Base-by-base conservation (phyloP, 2,113 vertebrate genomes). In the Pogona vitticeps region DNA sequence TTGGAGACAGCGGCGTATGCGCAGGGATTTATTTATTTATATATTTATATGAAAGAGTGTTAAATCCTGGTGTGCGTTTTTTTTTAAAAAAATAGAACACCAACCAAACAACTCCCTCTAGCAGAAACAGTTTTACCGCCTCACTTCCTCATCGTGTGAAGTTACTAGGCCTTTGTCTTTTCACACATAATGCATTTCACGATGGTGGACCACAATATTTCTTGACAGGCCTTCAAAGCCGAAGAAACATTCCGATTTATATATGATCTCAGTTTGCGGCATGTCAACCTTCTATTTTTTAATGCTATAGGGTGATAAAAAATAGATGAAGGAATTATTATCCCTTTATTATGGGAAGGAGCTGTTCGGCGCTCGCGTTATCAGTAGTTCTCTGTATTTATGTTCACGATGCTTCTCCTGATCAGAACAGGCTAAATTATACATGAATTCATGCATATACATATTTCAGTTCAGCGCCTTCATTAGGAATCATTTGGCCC, bases 401-500 rank as follows among this genome's bases (percentile, higher is more conserved):
- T 91, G 91, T 90, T 94, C 90, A 84, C 6, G 0, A 90, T 92
- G 81, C 92, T 94, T 94, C 89, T 90, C 92, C 84, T 92, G 92
- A 95, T 94, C 90, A 88, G 76, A 93, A 84, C 89, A 72, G 65
- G 59, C 92, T 97, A 94, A 95, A 96, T 96, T 96, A 95, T 96
- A 92, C 90, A 94, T 94, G 91, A 95, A 80, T 59, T 92, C 91
- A 89, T 86, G 86, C 23, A 86, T 91, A 90, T 89, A 94, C 86
- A 94, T 93, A 92, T 76, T 92, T 93, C 82, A 92, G 91, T 84
- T 92, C 90, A 92, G 89, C 86, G 80, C 56, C 90, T 94, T 93
- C 90, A 82, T 91, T 94, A 88, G 89, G 63, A 76, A 17, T 92
- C 87, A 88, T 68, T 88, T 59, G 84, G 67, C 68, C 86, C 59